Evolutionary conservation across 2,888 invertebrate species (phyloP).

Genomic region (Drosophila yooni): DNA sequence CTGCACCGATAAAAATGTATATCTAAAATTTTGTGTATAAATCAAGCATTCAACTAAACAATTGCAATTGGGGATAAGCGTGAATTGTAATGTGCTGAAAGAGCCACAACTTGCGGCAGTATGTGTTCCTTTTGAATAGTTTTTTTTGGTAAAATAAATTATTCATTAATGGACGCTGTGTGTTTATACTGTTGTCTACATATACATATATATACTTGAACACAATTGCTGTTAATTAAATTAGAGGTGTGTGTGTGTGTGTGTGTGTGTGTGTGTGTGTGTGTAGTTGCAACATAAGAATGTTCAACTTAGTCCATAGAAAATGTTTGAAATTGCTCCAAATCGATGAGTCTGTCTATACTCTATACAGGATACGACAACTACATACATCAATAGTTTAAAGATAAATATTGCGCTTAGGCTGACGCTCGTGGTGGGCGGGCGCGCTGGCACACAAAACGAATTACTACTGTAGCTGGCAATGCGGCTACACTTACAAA

Average conservation of each 20-base stretch:
- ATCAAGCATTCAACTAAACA: constrained; percentile 26
- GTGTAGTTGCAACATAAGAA: constrained; percentile 57
- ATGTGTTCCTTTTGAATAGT: constrained; percentile 35
- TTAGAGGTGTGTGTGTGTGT: constrained; percentile 7
- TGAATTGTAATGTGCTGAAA: constrained; percentile 17
- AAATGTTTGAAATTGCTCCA: constrained; percentile 59
- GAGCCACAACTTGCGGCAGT: constrained; percentile 58
- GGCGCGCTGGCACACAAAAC: constrained; percentile 33
- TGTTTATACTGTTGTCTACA: constrained; percentile 21
- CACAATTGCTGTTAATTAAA: constrained; percentile 60
- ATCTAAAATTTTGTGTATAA: constrained; percentile 12
- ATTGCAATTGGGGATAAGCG: constrained; percentile 1
- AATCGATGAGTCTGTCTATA: constrained; percentile 54
- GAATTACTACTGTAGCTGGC: constrained; percentile 58
- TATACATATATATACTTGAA: constrained; percentile 48
- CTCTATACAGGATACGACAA: constrained; percentile 47
- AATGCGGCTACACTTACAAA: constrained; percentile 34
- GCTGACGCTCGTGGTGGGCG: constrained; percentile 6
- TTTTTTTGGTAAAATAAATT: constrained; percentile 21
- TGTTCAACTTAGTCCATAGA: constrained; percentile 77
- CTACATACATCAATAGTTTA: constrained; percentile 45
- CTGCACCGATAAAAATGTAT: constrained; percentile 71
- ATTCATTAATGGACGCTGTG: constrained; percentile 41
- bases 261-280: constrained; percentile 3
- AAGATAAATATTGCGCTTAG: constrained; percentile 20